These are phyloP conservation scores for Trilocha varians DNA, from an alignment of 2,888 invertebrate species.

Conservation along the genomic window DNA sequence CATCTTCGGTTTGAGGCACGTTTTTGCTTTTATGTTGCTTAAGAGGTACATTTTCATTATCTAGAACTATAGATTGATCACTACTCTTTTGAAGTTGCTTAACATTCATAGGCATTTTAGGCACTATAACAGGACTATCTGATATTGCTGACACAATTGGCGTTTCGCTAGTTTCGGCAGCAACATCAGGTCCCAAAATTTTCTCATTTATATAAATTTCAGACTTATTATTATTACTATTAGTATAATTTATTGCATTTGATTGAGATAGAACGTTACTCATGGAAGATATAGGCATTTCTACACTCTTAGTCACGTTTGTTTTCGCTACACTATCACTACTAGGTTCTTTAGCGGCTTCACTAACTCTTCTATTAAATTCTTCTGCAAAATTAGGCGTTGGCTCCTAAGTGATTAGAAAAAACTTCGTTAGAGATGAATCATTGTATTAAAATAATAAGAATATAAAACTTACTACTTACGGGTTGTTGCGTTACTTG, in stretches of 20 bases:
- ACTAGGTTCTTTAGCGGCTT: slow-evolving; percentile 54
- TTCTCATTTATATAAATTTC: slow-evolving; percentile 60
- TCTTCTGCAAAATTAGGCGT: slow-evolving; percentile 57
- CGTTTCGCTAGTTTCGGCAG: slow-evolving; percentile 56
- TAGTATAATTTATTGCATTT: slow-evolving; percentile 56
- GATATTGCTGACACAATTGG: slow-evolving; percentile 82
- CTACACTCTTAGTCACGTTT: slow-evolving; percentile 39
- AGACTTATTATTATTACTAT: slow-evolving; percentile 52
- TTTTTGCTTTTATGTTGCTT: slow-evolving; percentile 48
- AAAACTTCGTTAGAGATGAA: slow-evolving; percentile 8
- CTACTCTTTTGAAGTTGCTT: slow-evolving; percentile 54
- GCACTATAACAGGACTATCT: slow-evolving; percentile 78
- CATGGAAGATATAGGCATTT: slow-evolving; percentile 37
- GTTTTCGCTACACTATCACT: slow-evolving; percentile 44
- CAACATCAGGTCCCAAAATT: slow-evolving; percentile 50
- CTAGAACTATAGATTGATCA: slow-evolving; percentile 52
- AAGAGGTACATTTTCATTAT: slow-evolving; percentile 47
- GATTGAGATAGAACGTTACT: slow-evolving; percentile 45
- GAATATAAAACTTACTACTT: slow-evolving; percentile 22
- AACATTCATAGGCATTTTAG: slow-evolving; percentile 62
- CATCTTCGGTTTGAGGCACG: slow-evolving; percentile 46
- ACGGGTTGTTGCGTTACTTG: slow-evolving; percentile 70
- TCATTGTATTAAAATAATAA: not conserved
- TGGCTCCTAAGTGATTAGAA: slow-evolving; percentile 34
- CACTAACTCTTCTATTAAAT: slow-evolving; percentile 63